These are phyloP conservation scores for Gobius niger DNA, from an alignment of 2,113 vertebrate genomes.

Conservation along the genomic window DNA sequence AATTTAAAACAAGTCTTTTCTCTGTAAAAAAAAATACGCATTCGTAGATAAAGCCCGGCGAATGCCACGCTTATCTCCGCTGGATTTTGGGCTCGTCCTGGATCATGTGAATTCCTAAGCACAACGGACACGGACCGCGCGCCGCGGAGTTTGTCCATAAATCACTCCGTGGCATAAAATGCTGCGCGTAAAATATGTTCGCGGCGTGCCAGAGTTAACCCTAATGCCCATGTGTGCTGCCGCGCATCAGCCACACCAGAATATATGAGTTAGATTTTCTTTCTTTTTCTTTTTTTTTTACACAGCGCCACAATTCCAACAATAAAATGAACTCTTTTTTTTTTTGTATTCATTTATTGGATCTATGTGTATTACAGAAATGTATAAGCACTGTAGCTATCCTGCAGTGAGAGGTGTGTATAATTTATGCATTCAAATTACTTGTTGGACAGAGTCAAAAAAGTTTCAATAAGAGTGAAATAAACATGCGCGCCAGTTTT, in stretches of 20 bases:
- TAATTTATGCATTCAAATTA: slow-evolving; percentile 17
- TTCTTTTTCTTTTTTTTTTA: not conserved
- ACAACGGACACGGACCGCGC: slow-evolving; percentile 30
- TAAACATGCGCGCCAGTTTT: not conserved
- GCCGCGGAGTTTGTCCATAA: slow-evolving; percentile 39
- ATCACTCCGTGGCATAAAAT: slow-evolving; percentile 43
- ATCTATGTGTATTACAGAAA: no score
- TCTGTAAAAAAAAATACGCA: not conserved
- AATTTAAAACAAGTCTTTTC: not conserved
- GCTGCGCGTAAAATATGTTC: slow-evolving; percentile 41
- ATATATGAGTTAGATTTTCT: not conserved
- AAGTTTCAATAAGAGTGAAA: not conserved
- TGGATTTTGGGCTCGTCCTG: slow-evolving; percentile 38
- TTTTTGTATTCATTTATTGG: not conserved
- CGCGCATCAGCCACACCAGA: not conserved
- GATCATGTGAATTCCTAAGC: slow-evolving; percentile 55
- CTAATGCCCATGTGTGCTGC: slow-evolving; percentile 35
- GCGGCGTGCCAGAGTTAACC: slow-evolving; percentile 42
- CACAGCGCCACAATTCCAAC: not conserved
- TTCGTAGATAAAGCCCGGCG: slow-evolving; percentile 29
- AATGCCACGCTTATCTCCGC: slow-evolving; percentile 26
- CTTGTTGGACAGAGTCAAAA: not conserved
- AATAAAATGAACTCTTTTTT: not conserved
- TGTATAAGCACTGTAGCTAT: no score
- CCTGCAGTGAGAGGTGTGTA: not conserved